Base-by-base conservation (phyloP, 1,140 invertebrate genomes). In the Diabrotica virgifera region DNA sequence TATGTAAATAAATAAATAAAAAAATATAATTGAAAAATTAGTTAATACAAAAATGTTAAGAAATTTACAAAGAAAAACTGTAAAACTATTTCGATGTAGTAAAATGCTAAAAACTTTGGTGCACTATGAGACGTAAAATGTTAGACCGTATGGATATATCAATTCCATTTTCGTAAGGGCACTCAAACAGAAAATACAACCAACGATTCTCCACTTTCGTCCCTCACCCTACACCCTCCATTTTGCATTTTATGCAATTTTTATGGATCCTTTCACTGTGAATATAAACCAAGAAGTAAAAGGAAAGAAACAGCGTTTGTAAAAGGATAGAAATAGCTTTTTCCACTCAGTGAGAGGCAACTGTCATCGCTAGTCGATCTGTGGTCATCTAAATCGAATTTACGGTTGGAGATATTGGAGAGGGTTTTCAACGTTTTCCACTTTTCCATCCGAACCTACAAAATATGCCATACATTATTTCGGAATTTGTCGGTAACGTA, bases 381-480 rank as follows among this genome's bases (percentile, higher is more conserved):
- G 38, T 37, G 58, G 58, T 59, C 58, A 59, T 59, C 58, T 59
- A 59, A 59, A 59, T 59, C 58, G 58, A 59, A 59, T 59, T 59
- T 59, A 59, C 58, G 58, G 58, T 35, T 59, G 36, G 36, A 13
- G n/a, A 51, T 59, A 59, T 59, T 51, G 58, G 24, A 51, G 58
- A 51, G 58, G 58, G 58, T 12, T 58, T 54, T 54, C 11, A 13
- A n/a, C 14, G 36, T 24, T 57, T 59, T 59, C 58, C 38, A 46
- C 40, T 46, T 59, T 13, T 24, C 37, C 38, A 59, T 59, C 46
- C 58, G 58, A 38, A 40, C 46, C 58, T 37, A 38, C 37, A 35
- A 59, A 59, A 59, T 59, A 59, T 59, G 58, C 58, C 58, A 59
- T 59, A 59, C 50, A 50, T 59, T 59, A 59, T 51, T 59, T 59